Conservation (phyloP, 2,888 invertebrate genomes). For the Rhingia rostrata region DNA sequence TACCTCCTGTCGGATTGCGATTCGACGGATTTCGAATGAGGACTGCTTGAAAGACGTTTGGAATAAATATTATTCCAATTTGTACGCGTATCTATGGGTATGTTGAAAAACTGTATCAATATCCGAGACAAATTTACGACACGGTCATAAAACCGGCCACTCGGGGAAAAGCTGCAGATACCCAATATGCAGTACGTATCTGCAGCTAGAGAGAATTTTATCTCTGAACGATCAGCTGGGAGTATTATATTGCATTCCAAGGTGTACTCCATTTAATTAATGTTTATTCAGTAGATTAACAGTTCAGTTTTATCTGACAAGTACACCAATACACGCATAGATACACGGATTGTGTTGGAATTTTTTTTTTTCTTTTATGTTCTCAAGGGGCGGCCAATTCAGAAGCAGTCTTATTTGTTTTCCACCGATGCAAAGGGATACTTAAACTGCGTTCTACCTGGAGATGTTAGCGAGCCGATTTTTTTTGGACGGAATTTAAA, state of each 20-base stretch:
- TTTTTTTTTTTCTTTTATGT: constrained; percentile 49
- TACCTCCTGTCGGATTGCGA: constrained; percentile 38
- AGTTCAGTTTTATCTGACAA: constrained; percentile 39
- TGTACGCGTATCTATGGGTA: neutral
- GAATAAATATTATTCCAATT: constrained; percentile 51
- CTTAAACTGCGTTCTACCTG: constrained; percentile 4
- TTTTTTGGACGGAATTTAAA: constrained; percentile 48
- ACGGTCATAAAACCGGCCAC: constrained; percentile 30
- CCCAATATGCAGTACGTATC: neutral
- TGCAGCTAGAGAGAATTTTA: constrained; percentile 20
- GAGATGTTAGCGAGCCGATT: constrained; percentile 47
- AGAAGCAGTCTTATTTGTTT: constrained; percentile 53
- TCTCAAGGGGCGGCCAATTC: constrained; percentile 52
- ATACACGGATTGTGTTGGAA: constrained; percentile 20
- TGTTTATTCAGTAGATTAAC: constrained; percentile 71
- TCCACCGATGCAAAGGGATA: constrained; percentile 14
- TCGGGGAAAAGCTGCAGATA: constrained; percentile 7
- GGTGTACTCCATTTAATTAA: constrained; percentile 57
- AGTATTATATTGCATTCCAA: constrained; percentile 38
- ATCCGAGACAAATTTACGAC: constrained; percentile 58
- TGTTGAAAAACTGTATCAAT: constrained; percentile 58
- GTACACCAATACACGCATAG: constrained; percentile 27
- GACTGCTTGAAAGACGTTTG: constrained; percentile 38
- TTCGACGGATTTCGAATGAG: constrained; percentile 22
- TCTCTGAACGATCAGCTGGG: constrained; percentile 32